These are phyloP conservation scores for Oreochromis spilurus DNA, from an alignment of 2,113 vertebrate genomes.

Conservation along the genomic window DNA sequence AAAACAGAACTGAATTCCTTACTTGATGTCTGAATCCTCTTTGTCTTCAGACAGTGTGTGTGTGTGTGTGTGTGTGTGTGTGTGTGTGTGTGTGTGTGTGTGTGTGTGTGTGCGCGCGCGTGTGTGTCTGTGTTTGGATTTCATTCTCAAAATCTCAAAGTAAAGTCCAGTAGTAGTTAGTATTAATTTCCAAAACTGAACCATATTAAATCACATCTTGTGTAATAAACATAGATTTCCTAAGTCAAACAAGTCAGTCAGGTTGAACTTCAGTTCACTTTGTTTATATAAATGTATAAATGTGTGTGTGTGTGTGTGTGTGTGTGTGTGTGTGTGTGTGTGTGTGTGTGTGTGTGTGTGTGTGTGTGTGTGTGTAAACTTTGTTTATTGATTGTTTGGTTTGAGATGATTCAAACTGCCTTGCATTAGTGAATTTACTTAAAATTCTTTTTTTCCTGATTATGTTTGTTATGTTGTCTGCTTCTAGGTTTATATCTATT, in stretches of 20 bases:
- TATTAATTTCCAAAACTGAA: not conserved
- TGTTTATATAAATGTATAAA: not conserved
- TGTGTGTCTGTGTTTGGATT: not conserved
- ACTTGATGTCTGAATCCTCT: not conserved
- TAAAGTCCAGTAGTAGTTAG: not conserved
- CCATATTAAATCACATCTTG: not conserved
- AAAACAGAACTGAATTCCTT: not conserved
- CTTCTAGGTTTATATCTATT: not conserved
- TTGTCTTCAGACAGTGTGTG: not conserved
- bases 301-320: not conserved
- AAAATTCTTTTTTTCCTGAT: not conserved
- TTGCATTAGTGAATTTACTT: not conserved
- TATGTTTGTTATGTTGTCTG: not conserved
- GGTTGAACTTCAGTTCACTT: not conserved
- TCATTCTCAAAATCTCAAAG: not conserved
- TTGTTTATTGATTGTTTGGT: not conserved
- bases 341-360: not conserved
- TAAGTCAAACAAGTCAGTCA: not conserved
- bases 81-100: not conserved
- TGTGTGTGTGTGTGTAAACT: not conserved
- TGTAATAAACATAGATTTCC: not conserved
- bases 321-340: not conserved
- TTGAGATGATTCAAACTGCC: not conserved
- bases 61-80: not conserved
- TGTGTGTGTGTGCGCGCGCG: fast-evolving